phyloP scores from a whole-genome alignment of 2,888 invertebrate species.

The Eilema depressum region DNA sequence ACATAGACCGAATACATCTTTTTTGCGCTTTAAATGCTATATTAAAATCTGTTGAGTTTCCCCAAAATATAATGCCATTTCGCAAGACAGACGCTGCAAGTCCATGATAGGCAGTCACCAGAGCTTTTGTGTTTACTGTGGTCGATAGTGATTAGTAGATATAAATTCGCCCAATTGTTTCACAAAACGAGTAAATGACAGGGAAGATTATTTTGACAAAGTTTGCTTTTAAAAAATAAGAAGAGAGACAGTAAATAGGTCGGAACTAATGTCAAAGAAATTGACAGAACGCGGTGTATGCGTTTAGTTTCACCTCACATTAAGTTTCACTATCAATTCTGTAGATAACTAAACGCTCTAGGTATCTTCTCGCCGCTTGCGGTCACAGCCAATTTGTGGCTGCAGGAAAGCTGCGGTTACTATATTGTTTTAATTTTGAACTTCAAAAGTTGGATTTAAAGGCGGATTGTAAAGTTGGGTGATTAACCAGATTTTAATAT shows the following conservation, averaged over 20 bases:
- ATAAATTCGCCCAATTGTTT: too few relatives aligned
- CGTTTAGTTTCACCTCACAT: conserved; percentile 35
- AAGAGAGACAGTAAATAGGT: background rate
- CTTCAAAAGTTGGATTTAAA: background rate
- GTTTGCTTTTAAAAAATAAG: too few relatives aligned
- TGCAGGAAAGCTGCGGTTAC: conserved; percentile 38
- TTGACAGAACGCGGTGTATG: conserved; percentile 8
- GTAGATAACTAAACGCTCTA: conserved; percentile 19
- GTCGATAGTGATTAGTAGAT: too few relatives aligned
- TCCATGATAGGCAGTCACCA: too few relatives aligned
- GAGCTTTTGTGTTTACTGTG: too few relatives aligned
- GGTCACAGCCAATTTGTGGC: conserved; percentile 45
- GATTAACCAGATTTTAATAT: background rate
- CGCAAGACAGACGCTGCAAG: too few relatives aligned
- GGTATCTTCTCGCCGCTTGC: conserved; percentile 23
- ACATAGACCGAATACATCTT: too few relatives aligned
- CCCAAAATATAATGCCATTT: too few relatives aligned
- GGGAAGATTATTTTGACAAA: too few relatives aligned
- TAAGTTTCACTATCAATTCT: conserved; percentile 50
- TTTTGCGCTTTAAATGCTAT: too few relatives aligned
- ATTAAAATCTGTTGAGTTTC: too few relatives aligned
- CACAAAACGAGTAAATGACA: too few relatives aligned
- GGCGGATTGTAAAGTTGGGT: background rate
- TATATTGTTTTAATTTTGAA: conserved; percentile 11
- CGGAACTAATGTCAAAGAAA: conserved; percentile 11